phyloP scores from a whole-genome alignment of 2,113 vertebrate genomes.

The Arvicanthis niloticus region DNA sequence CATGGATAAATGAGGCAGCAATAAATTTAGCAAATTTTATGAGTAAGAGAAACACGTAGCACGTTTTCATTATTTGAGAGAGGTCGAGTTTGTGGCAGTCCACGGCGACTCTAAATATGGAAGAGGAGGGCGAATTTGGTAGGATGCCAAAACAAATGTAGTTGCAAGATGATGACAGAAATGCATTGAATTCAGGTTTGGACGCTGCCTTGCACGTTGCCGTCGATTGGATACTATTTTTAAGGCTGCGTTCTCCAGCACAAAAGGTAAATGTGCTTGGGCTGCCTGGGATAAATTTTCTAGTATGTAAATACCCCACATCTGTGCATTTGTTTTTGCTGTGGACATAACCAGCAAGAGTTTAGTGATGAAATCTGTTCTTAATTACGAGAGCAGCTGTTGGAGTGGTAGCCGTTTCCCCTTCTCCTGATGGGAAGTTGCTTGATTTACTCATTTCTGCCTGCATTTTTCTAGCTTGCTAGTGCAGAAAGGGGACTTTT shows the following conservation, averaged over 20 bases:
- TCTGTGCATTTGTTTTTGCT: constrained; percentile 91
- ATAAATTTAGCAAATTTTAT: constrained; percentile 83
- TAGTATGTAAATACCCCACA: constrained; percentile 87
- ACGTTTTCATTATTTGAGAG: constrained; percentile 77
- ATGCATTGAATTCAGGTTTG: constrained; percentile 72
- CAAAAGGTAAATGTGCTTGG: constrained; percentile 85
- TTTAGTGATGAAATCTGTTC: constrained; percentile 92
- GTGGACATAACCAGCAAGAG: constrained; percentile 88
- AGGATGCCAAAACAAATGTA: constrained; percentile 73
- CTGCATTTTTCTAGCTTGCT: constrained; percentile 87
- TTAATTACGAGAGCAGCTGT: constrained; percentile 92
- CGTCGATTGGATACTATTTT: constrained; percentile 81
- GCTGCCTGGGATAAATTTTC: constrained; percentile 82
- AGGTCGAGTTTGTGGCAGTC: constrained; percentile 62
- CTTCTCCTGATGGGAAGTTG: constrained; percentile 87
- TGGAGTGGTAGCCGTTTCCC: constrained; percentile 84
- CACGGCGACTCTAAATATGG: constrained; percentile 70
- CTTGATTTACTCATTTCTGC: constrained; percentile 89
- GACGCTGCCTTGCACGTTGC: constrained; percentile 71
- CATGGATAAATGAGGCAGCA: constrained; percentile 80
- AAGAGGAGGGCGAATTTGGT: constrained; percentile 76
- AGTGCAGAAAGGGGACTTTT: constrained; percentile 86
- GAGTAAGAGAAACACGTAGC: constrained; percentile 78
- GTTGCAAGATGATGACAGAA: constrained; percentile 73
- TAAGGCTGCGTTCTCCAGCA: constrained; percentile 83